phyloP scores from a whole-genome alignment of 2,797 vertebrate species.

The Ataeniobius toweri region DNA sequence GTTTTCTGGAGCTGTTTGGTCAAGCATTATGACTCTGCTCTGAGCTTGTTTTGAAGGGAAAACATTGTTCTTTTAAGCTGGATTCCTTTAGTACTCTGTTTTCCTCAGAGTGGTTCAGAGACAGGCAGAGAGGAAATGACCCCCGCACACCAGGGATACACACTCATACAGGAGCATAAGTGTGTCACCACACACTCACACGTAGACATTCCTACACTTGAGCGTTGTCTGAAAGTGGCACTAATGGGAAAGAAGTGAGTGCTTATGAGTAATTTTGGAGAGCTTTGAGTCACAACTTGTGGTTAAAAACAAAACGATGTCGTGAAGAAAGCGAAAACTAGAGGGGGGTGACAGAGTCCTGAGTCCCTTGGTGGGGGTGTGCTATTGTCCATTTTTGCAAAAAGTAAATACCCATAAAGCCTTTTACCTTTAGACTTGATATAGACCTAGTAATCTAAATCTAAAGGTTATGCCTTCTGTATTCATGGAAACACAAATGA shows the following conservation, averaged over 20 bases:
- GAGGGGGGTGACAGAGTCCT: neutral
- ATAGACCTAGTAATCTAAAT: too few species aligned
- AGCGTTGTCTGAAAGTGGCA: slow-evolving; percentile 27
- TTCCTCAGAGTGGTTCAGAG: slow-evolving; percentile 60
- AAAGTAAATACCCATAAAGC: neutral
- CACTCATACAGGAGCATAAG: slow-evolving; percentile 29
- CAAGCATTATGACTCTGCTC: neutral
- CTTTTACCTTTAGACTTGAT: neutral
- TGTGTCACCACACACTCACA: slow-evolving; percentile 38
- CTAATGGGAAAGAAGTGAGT: slow-evolving; percentile 10
- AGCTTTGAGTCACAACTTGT: slow-evolving; percentile 35
- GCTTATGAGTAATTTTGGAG: slow-evolving; percentile 15
- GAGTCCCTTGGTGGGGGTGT: neutral
- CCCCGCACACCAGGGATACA: slow-evolving; percentile 66
- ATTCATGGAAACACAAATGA: neutral
- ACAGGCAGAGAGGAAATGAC: slow-evolving; percentile 70
- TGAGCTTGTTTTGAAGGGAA: slow-evolving; percentile 13
- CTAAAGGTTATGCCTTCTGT: neutral
- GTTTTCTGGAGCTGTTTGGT: slow-evolving; percentile 12
- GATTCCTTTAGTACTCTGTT: slow-evolving; percentile 53
- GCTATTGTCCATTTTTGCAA: neutral
- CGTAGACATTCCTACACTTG: slow-evolving; percentile 20
- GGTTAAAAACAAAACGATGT: slow-evolving; percentile 32
- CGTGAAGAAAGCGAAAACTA: neutral
- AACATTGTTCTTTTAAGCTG: slow-evolving; percentile 60